Evolutionary conservation across 2,888 invertebrate genomes (phyloP), one percentile per base, ranked within the genome.

Genomic region (Epirrhoe tristata): DNA sequence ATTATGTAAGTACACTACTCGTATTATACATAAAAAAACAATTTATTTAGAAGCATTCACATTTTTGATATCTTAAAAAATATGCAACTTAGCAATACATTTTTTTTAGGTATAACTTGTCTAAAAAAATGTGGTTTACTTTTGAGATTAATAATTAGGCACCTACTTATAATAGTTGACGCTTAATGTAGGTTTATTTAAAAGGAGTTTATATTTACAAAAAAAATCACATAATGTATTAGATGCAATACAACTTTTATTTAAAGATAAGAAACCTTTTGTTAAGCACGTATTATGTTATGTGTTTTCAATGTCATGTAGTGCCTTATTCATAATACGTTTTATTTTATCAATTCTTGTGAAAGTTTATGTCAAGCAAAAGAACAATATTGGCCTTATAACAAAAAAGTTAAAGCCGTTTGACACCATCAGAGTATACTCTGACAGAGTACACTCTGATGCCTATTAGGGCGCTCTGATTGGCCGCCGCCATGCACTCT

Each of bases 1-100:
- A 10, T 43, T 56, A 56, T 56, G 56, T 46, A 46, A 46, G 46
- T 4, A n/a, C n/a, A n/a, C n/a, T n/a, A n/a, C n/a, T n/a, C n/a
- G n/a, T 17, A 46, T 48, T 48, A 48, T 48, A 48, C 48, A 48
- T 1, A 4, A 48, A 48, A 48, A 48, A 48, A n/a, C n/a, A 14
- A 48, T 10, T 36, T 36, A 14, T 16, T 48, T 16, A 6, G 48
- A 48, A 12, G 39, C 1, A 43, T 43, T 10, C 39, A 43, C 39
- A 12, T 24, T 24, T 24, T 24, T 12, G 39, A 43, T 12, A 12
- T 43, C 39, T 39, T 12, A 43, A 43, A 34, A 34, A 43, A 10
- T 12, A 12, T 43, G 24, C 24, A 36, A 36, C n/a, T n/a, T n/a
- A 5, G 36, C 36, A 10, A 36, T 10, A 1, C 1, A 36, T 36